These are phyloP conservation scores for Nephrotoma appendiculata DNA, from an alignment of 2,888 invertebrate species.

Conservation along the genomic window DNA sequence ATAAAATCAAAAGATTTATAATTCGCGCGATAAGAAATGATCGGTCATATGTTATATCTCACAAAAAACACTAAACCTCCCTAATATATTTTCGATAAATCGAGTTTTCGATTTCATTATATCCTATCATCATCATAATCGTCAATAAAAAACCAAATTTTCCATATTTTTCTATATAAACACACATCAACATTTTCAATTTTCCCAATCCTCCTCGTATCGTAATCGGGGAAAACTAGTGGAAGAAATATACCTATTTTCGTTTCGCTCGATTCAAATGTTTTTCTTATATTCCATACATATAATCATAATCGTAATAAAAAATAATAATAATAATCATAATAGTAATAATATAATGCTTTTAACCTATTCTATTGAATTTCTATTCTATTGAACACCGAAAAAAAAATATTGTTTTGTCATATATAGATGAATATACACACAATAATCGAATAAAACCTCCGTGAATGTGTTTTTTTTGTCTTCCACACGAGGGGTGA, in stretches of 20 bases:
- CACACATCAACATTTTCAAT: not conserved
- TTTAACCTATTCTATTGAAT: constrained; percentile 2
- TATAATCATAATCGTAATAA: not conserved
- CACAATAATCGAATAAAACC: not conserved
- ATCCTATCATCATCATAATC: not conserved
- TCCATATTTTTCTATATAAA: not conserved
- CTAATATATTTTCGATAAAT: not conserved
- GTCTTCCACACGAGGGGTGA: constrained; percentile 1
- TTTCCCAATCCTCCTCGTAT: not conserved
- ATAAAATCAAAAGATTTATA: not conserved
- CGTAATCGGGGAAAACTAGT: not conserved
- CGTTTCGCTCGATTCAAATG: not conserved
- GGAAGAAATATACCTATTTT: not conserved
- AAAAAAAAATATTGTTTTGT: constrained; percentile 1
- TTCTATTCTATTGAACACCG: constrained; percentile 2
- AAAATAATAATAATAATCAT: not conserved
- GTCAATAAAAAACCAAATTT: not conserved
- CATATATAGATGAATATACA: not conserved
- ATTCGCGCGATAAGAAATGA: constrained; percentile 1
- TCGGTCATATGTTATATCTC: constrained; percentile 1
- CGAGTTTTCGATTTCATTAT: not conserved
- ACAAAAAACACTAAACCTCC: not conserved
- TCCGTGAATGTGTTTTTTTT: not conserved
- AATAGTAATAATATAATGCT: constrained; percentile 1
- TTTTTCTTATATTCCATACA: not conserved